A percentile compares a stretch with the other conserved stretches of the same genome.
Evolutionary conservation across 2,113 vertebrate species (phyloP).

Genomic region (Mus spicilegus): DNA sequence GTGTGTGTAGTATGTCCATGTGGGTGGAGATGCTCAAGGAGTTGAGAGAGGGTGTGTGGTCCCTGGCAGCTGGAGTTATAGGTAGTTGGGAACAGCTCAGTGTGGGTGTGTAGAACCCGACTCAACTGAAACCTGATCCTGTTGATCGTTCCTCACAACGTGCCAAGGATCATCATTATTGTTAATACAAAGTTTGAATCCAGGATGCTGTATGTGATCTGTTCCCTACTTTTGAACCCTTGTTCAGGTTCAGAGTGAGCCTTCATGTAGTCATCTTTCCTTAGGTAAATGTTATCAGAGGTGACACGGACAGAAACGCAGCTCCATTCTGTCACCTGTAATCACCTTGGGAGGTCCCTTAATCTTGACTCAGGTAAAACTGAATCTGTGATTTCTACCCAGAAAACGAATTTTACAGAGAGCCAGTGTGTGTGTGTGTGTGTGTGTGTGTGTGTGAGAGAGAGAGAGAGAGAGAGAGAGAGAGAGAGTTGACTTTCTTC

Average conservation of each 20-base stretch:
- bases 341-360: not conserved
- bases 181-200: slow-evolving; percentile 14
- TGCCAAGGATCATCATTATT: not conserved
- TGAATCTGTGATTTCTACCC: not conserved
- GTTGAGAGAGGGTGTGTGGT: not conserved
- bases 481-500: not conserved
- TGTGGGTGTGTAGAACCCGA: not conserved
- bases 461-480: too few species aligned
- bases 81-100: not conserved
- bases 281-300: not conserved
- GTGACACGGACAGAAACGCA: not conserved
- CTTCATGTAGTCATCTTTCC: not conserved
- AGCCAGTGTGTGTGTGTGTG: not conserved
- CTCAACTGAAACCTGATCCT: not conserved
- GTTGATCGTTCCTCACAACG: not conserved
- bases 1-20: not conserved
- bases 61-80: not conserved
- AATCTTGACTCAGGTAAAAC: not conserved
- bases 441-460: too few species aligned
- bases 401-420: not conserved
- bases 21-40: not conserved
- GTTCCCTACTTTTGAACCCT: not conserved
- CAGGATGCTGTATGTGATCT: not conserved
- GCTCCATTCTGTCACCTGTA: too few species aligned
- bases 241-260: not conserved